Conservation (phyloP, 2,797 vertebrate genomes). For the Parambassis ranga region DNA sequence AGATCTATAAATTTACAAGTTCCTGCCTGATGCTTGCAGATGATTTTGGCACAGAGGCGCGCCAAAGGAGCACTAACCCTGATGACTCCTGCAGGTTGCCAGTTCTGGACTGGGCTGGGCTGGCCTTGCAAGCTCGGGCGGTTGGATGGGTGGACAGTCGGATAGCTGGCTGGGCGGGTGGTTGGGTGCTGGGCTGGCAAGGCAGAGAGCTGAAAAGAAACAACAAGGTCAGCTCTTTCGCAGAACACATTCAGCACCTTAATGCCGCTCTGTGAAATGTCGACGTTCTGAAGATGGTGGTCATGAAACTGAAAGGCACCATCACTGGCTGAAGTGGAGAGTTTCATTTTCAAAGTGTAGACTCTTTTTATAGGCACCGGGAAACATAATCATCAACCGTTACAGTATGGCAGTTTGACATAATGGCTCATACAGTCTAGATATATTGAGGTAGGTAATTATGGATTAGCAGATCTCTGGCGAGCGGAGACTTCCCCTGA, state of each 20-base stretch:
- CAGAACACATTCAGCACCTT: conserved; percentile 57
- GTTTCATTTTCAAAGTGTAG: conserved; percentile 4
- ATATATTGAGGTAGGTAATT: conserved; percentile 58
- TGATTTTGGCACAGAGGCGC: conserved; percentile 46
- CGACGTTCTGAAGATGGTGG: conserved; percentile 31
- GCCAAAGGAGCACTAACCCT: conserved; percentile 79
- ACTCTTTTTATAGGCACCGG: neutral
- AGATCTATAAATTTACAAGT: conserved; percentile 64
- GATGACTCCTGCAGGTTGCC: conserved; percentile 73
- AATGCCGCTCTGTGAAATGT: conserved; percentile 30
- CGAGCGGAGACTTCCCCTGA: conserved; percentile 50
- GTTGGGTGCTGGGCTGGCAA: conserved; percentile 10
- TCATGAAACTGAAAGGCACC: neutral
- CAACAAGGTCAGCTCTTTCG: conserved; percentile 71
- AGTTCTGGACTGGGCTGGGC: conserved; percentile 43
- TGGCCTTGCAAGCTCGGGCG: neutral
- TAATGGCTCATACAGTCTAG: conserved; percentile 34
- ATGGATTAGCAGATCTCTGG: conserved; percentile 63
- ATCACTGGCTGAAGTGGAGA: neutral
- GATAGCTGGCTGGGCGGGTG: neutral
- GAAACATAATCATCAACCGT: conserved; percentile 25
- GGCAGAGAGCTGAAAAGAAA: conserved; percentile 69
- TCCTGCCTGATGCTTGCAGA: conserved; percentile 49
- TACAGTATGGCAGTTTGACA: conserved; percentile 32
- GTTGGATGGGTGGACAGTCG: conserved; percentile 3